Evolutionary conservation across 2,113 vertebrate genomes (phyloP).

Genomic region (Xyliphius kryptos): DNA sequence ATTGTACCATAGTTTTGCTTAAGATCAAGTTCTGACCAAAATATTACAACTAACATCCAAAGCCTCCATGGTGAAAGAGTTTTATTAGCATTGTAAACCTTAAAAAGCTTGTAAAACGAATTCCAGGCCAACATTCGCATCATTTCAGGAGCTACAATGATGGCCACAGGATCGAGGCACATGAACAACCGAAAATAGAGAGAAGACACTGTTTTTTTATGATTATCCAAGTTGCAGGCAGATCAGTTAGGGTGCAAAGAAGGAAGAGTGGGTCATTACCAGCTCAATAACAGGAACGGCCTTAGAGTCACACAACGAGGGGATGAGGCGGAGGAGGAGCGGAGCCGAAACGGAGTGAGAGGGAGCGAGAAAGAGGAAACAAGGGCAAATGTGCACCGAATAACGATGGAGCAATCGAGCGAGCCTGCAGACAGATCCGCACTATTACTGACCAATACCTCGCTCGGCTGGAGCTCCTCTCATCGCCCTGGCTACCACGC

Average conservation of each 20-base stretch:
- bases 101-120: too few species aligned
- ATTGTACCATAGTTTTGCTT: too few species aligned
- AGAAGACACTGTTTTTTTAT: slow-evolving; percentile 13
- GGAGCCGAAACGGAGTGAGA: slow-evolving; percentile 41
- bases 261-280: slow-evolving; percentile 41
- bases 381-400: slow-evolving; percentile 39
- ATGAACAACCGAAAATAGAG: slow-evolving; percentile 31
- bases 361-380: slow-evolving; percentile 35
- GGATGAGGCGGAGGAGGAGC: not conserved
- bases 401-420: slow-evolving; percentile 42
- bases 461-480: slow-evolving; percentile 37
- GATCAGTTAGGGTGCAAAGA: slow-evolving; percentile 19
- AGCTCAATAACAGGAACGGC: slow-evolving; percentile 36
- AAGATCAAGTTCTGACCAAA: too few species aligned
- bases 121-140: too few species aligned
- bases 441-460: slow-evolving; percentile 34
- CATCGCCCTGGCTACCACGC: slow-evolving; percentile 18
- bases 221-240: slow-evolving; percentile 6
- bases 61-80: too few species aligned
- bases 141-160: too few species aligned
- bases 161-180: not conserved
- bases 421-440: slow-evolving; percentile 27
- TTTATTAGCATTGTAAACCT: too few species aligned
- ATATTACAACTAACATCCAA: too few species aligned
- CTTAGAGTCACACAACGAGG: slow-evolving; percentile 21